Evolutionary conservation across 2,113 vertebrate species (phyloP), one percentile per base, ranked within the genome.

Genomic region (Tragelaphus buxtoni): DNA sequence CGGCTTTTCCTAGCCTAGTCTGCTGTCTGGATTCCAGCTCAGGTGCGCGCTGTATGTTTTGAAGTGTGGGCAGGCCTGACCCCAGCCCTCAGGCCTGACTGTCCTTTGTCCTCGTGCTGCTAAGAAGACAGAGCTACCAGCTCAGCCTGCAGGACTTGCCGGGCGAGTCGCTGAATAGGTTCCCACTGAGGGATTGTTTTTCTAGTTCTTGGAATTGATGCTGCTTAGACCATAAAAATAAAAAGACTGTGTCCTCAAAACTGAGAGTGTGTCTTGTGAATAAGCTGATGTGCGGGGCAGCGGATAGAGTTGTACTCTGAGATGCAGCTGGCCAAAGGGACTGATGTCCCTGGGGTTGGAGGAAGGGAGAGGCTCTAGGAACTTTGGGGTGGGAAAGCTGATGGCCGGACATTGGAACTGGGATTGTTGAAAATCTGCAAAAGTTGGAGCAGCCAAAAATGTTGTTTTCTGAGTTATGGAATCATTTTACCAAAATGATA

Each of bases 201-300:
- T 55, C 87, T 69, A 55, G 79, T 89, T 84, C 88, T 90, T 35
- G 85, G 88, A 88, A 80, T 61, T 72, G 76, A 49, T 56, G 69
- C 76, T 80, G 47, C 55, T 80, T 35, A 60, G 69, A 61, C 47
- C 35, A 86, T 65, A 51, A 65, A 91, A 74, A 69, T 58, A 65
- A 85, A 72, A 96, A 79, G 85, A 32, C 61, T 1, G 7, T 56
- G 72, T 56, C 60, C 95, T 74, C 9, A 9, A 28, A 55, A n/a
- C 80, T 16, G 18, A 51, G 89, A 22, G 32, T 4, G n/a, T 8
- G 47, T 72, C 65, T 72, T 9, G 3, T 1, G 5, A 13, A 9
- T 20, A n/a, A 65, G 72, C 53, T 10, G 74, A 32, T 11, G 39
- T 30, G 39, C 2, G 28, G 17, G 89, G 24, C 2, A 9, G 7